Conservation (phyloP, 1,140 invertebrate species). For the Dreissena polymorpha region DNA sequence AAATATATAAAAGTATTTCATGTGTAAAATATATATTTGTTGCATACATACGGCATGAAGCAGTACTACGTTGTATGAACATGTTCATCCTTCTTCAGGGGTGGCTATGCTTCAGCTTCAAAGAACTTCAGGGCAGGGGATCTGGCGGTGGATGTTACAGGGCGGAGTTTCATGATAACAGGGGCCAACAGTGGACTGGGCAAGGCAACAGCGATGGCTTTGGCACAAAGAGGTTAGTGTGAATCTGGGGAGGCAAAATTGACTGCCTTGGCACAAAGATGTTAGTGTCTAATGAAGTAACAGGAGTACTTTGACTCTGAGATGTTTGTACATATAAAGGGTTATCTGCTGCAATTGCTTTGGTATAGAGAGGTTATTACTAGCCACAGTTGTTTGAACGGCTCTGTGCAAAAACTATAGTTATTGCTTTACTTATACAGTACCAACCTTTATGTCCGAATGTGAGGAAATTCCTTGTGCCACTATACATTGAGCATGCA, state of each 20-base stretch:
- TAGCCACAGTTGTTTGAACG: too few species aligned
- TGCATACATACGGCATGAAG: not conserved
- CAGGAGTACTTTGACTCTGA: too few species aligned
- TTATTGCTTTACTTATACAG: too few species aligned
- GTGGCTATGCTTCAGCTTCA: constrained; percentile 79
- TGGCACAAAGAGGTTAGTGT: constrained; percentile 73
- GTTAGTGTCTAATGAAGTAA: too few species aligned
- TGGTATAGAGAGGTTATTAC: too few species aligned
- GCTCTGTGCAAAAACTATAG: too few species aligned
- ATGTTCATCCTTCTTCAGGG: constrained; percentile 60
- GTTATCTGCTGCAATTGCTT: too few species aligned
- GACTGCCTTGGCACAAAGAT: too few species aligned
- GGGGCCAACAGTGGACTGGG: constrained; percentile 81
- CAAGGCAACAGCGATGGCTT: constrained; percentile 67
- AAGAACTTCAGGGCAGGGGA: constrained; percentile 79
- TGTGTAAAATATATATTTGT: not conserved
- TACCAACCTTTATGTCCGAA: too few species aligned
- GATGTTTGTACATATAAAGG: too few species aligned
- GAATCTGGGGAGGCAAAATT: not conserved
- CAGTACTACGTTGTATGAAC: not conserved
- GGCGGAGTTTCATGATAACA: constrained; percentile 80
- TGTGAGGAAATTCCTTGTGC: too few species aligned
- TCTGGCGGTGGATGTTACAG: constrained; percentile 78
- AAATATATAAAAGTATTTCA: not conserved
- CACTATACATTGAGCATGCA: too few species aligned